A percentile compares a stretch with the other conserved stretches of the same genome.
phyloP scores from a whole-genome alignment of 2,113 vertebrate species.

The Cavia porcellus region DNA sequence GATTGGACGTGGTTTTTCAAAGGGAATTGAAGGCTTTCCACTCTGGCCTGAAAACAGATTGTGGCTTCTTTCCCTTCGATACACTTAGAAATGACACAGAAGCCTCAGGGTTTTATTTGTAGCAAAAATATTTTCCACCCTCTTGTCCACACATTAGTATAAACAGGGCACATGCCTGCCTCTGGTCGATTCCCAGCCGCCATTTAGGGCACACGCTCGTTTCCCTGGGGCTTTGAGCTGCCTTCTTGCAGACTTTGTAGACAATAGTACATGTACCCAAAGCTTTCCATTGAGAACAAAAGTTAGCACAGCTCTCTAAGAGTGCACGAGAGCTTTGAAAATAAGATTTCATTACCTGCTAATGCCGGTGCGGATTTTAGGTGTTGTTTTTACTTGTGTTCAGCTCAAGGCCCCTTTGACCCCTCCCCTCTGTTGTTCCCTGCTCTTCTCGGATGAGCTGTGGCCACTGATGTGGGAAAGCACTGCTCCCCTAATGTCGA shows the following conservation, averaged over 20 bases:
- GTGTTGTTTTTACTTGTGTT: not conserved
- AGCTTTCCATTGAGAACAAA: conserved; percentile 44
- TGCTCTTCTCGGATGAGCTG: not conserved
- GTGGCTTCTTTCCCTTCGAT: conserved; percentile 68
- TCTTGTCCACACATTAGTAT: conserved; percentile 76
- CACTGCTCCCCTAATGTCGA: too few relatives aligned
- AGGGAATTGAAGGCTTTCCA: conserved; percentile 75
- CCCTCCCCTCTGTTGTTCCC: too few relatives aligned
- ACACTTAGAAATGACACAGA: conserved; percentile 76
- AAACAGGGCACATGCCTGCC: conserved; percentile 40
- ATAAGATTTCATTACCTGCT: not conserved
- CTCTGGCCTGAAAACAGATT: conserved; percentile 74
- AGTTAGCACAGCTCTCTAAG: conserved; percentile 11
- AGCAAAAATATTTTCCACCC: conserved; percentile 78
- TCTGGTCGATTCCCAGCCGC: not conserved
- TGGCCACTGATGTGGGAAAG: not conserved
- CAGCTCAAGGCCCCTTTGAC: too few relatives aligned
- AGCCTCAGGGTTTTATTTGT: conserved; percentile 71
- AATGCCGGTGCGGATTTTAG: conserved; percentile 23
- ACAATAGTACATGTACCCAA: conserved; percentile 25
- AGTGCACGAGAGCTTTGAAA: conserved; percentile 23
- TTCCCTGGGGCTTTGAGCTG: conserved; percentile 10
- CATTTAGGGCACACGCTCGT: conserved; percentile 62
- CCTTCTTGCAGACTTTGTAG: conserved; percentile 57
- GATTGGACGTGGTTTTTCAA: conserved; percentile 77